These are phyloP conservation scores for Morpho achilles DNA, from an alignment of 2,888 invertebrate species.

Conservation along the genomic window DNA sequence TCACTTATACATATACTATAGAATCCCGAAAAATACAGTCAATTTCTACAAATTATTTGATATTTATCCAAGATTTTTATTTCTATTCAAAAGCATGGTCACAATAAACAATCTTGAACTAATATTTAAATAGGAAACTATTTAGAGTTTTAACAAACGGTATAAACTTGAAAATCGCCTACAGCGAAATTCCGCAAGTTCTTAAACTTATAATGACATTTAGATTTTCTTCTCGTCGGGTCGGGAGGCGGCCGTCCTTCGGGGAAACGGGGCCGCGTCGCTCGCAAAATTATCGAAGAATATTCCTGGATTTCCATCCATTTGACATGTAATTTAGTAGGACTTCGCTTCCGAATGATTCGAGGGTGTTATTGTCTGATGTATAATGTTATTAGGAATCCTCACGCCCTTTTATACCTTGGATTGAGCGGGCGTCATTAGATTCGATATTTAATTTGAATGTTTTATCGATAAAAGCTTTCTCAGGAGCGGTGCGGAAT, in stretches of 20 bases:
- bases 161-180: slow-evolving; percentile 50
- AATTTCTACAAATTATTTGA: not conserved
- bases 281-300: slow-evolving; percentile 46
- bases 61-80: not conserved
- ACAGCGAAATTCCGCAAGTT: slow-evolving; percentile 49
- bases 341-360: slow-evolving; percentile 48
- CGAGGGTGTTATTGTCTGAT: slow-evolving; percentile 61
- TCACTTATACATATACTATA: too few relatives aligned
- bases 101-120: slow-evolving; percentile 17
- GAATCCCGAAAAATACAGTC: not conserved
- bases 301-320: slow-evolving; percentile 67
- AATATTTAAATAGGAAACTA: slow-evolving; percentile 30
- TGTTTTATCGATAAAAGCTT: slow-evolving; percentile 39
- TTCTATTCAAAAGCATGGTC: not conserved
- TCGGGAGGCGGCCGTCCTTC: slow-evolving; percentile 14
- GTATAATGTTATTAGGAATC: slow-evolving; percentile 56
- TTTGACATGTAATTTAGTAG: slow-evolving; percentile 70
- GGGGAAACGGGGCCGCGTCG: slow-evolving; percentile 21
- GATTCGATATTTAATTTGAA: slow-evolving; percentile 53
- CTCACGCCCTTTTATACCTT: slow-evolving; percentile 37
- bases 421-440: slow-evolving; percentile 48
- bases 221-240: slow-evolving; percentile 69
- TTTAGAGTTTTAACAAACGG: slow-evolving; percentile 44
- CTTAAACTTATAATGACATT: slow-evolving; percentile 76
- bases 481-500: slow-evolving; percentile 13